Evolutionary conservation across 2,888 invertebrate genomes (phyloP).

Genomic region (Drosophila leonis): DNA sequence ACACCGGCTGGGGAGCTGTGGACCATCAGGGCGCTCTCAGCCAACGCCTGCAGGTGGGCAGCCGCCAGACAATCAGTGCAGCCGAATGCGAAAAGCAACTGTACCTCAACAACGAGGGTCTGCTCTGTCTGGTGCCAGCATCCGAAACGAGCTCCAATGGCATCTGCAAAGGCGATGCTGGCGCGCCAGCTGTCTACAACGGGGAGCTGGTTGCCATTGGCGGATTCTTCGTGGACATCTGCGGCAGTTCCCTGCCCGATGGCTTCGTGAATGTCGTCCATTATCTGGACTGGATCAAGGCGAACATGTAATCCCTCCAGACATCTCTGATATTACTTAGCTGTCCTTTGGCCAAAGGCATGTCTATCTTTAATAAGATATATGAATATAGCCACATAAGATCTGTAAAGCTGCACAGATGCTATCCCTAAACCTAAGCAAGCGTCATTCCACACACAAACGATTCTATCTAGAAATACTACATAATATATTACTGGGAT

Average conservation of each 20-base stretch:
- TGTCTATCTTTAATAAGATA: not conserved
- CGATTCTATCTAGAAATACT: no score
- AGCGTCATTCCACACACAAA: not conserved
- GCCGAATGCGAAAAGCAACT: conserved; percentile 60
- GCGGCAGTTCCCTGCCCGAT: conserved; percentile 77
- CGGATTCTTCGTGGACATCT: conserved; percentile 76
- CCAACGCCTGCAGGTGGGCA: conserved; percentile 71
- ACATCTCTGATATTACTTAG: not conserved
- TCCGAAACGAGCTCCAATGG: conserved; percentile 50
- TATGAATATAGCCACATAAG: conserved; percentile 1
- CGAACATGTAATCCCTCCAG: conserved; percentile 14
- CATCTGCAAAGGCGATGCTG: conserved; percentile 82
- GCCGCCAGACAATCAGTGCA: conserved; percentile 59
- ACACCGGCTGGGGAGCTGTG: conserved; percentile 80
- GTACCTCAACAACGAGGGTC: conserved; percentile 53
- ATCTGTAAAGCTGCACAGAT: not conserved
- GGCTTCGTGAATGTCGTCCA: conserved; percentile 79
- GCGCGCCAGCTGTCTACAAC: conserved; percentile 81
- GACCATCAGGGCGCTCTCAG: conserved; percentile 54
- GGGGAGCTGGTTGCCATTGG: conserved; percentile 81
- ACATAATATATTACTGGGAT: not conserved
- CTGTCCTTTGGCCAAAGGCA: not conserved
- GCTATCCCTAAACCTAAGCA: not conserved
- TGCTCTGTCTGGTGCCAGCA: conserved; percentile 74
- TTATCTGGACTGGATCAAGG: conserved; percentile 70